Percentiles rank a stretch among this genome's conserved stretches.
Conservation (phyloP, 2,888 invertebrate species). For the Gasteruption jaculator region DNA sequence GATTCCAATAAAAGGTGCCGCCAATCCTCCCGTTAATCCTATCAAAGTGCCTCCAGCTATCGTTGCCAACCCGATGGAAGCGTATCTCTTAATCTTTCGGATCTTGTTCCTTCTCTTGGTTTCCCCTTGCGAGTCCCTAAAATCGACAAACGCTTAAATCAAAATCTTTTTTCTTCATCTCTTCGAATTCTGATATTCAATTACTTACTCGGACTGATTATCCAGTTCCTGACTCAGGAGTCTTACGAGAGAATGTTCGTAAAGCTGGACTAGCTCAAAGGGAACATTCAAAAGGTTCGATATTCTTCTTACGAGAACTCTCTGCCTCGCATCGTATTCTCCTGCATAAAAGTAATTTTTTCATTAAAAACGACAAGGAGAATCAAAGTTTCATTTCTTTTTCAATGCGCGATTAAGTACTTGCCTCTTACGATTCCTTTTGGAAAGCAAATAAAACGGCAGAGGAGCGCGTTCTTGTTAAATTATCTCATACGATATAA, state of each 20-base stretch:
- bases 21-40: constrained; percentile 64
- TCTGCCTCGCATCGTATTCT: constrained; percentile 60
- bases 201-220: constrained; percentile 27
- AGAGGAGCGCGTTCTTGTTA: background rate
- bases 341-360: constrained; percentile 47
- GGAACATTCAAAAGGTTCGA: constrained; percentile 55
- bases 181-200: background rate
- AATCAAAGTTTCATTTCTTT: background rate
- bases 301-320: constrained; percentile 58
- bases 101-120: constrained; percentile 52
- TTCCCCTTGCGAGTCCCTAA: constrained; percentile 54
- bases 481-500: background rate
- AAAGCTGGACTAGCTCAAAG: constrained; percentile 56
- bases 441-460: constrained; percentile 8
- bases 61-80: constrained; percentile 62
- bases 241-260: constrained; percentile 58
- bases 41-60: constrained; percentile 63
- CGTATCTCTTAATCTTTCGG: constrained; percentile 59
- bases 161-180: background rate
- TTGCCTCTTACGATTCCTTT: constrained; percentile 13
- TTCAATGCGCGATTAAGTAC: background rate
- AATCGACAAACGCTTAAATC: no score
- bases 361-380: background rate
- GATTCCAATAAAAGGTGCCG: constrained; percentile 61
- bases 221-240: constrained; percentile 48